A percentile compares a stretch with the other conserved stretches of the same genome.
Conservation (phyloP, 2,888 invertebrate species). For the Sialis fuliginosa region DNA sequence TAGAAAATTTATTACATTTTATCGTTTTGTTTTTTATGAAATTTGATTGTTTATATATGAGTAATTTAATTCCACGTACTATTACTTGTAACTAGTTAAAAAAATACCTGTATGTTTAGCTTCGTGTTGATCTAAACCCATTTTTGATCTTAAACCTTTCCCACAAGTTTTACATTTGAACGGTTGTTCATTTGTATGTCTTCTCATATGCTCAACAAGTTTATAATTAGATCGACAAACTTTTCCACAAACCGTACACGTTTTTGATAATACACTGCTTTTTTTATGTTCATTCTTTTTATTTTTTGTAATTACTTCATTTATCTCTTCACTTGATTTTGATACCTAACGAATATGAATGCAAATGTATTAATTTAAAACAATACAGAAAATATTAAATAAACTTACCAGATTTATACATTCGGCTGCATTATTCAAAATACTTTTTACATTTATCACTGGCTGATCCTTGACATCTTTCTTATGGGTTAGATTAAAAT, state of each 20-base stretch:
- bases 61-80: no score
- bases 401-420: not conserved
- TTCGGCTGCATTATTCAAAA: no score
- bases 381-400: not conserved
- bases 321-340: slow-evolving; percentile 6
- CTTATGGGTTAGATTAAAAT: slow-evolving; percentile 19
- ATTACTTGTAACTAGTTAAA: not conserved
- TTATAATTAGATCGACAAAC: slow-evolving; percentile 39
- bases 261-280: slow-evolving; percentile 25
- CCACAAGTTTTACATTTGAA: slow-evolving; percentile 36
- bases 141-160: slow-evolving; percentile 40
- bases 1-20: slow-evolving; percentile 7
- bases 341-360: not conserved
- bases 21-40: not conserved
- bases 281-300: slow-evolving; percentile 6
- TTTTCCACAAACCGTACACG: slow-evolving; percentile 36
- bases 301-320: slow-evolving; percentile 10
- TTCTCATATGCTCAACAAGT: slow-evolving; percentile 37
- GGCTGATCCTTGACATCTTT: slow-evolving; percentile 3
- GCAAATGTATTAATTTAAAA: not conserved
- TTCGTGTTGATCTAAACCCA: slow-evolving; percentile 38
- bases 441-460: no score
- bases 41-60: not conserved
- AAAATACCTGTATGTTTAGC: slow-evolving; percentile 33
- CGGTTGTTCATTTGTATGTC: slow-evolving; percentile 40